Percentiles rank a stretch among this genome's conserved stretches.
Evolutionary conservation across 2,113 vertebrate species (phyloP).

Genomic region (Meles meles): DNA sequence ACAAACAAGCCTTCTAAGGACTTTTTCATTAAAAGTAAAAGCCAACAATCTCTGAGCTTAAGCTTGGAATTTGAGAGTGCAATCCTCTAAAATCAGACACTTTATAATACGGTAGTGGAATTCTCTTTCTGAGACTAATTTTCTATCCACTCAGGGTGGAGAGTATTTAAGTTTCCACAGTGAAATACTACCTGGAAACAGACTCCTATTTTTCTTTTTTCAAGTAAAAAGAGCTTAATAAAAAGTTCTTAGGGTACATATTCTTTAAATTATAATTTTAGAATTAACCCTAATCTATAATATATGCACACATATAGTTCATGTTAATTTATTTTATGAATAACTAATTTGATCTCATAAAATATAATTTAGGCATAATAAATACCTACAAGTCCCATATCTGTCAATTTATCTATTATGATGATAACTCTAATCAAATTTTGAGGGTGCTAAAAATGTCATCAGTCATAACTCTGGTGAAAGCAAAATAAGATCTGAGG

Average conservation of each 20-base stretch:
- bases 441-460: not conserved
- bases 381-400: not conserved
- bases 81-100: conserved; percentile 1
- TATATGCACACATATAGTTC: not conserved
- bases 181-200: not conserved
- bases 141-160: conserved; percentile 13
- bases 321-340: not conserved
- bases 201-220: conserved; percentile 16
- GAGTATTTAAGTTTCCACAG: not conserved
- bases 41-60: not conserved
- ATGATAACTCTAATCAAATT: not conserved
- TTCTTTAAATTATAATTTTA: not conserved
- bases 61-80: conserved; percentile 19
- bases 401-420: not conserved
- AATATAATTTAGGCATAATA: not conserved
- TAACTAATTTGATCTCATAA: not conserved
- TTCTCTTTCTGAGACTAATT: not conserved
- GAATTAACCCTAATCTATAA: not conserved
- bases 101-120: not conserved
- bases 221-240: not conserved
- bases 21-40: conserved; percentile 62
- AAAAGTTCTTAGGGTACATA: not conserved
- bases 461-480: not conserved
- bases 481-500: not conserved
- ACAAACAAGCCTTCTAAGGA: conserved; percentile 41